phyloP scores from a whole-genome alignment of 1,140 invertebrate genomes.

The Rhyzopertha dominica region DNA sequence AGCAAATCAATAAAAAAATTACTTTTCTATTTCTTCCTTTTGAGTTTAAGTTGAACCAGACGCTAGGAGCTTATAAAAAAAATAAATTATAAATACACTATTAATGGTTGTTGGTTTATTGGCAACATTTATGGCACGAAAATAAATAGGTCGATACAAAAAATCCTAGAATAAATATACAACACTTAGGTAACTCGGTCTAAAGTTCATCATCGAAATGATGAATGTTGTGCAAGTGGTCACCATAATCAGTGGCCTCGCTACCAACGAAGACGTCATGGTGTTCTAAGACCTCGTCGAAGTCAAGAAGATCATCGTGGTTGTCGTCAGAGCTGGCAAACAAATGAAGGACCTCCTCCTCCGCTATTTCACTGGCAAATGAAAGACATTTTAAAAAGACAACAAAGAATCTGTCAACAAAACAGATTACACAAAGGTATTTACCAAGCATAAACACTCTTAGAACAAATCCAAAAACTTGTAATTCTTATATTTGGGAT shows the following conservation, averaged over 20 bases:
- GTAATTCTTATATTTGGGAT: too few relatives aligned
- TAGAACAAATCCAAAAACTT: too few relatives aligned
- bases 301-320: constrained; percentile 76
- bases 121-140: constrained; percentile 3
- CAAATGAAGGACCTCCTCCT: constrained; percentile 87
- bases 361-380: constrained; percentile 72
- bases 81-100: not conserved
- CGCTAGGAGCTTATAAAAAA: not conserved
- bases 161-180: not conserved
- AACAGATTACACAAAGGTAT: too few relatives aligned
- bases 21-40: not conserved
- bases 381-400: too few relatives aligned
- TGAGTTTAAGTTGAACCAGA: not conserved
- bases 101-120: too few relatives aligned
- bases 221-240: constrained; percentile 78
- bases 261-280: constrained; percentile 93
- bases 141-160: not conserved
- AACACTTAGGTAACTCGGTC: constrained; percentile 21
- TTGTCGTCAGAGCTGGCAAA: constrained; percentile 85
- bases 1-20: not conserved
- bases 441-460: too few relatives aligned
- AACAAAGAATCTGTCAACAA: constrained; percentile 7
- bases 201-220: constrained; percentile 79
- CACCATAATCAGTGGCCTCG: constrained; percentile 93
- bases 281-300: constrained; percentile 82